Evolutionary conservation across 1,140 invertebrate genomes (phyloP), one percentile per base, ranked within the genome.

Genomic region (Drosophila kikkawai): DNA sequence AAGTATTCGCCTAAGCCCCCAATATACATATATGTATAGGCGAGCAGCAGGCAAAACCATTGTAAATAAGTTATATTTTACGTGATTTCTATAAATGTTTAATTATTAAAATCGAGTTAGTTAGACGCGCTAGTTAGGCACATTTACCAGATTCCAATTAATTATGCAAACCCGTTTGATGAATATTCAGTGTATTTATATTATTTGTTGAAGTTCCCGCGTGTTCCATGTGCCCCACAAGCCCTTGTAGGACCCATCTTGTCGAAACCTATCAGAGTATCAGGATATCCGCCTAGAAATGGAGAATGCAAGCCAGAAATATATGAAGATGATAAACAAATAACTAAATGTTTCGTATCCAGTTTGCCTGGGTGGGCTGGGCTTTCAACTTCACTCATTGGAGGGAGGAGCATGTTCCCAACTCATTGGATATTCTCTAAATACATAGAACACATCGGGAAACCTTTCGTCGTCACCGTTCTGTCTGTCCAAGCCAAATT

Each of bases 61-160:
- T 83, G 80, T 83, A 83, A 70, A 78, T 77, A 67, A 77, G 57
- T 73, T 77, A 86, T 42, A 55, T 55, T 70, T 76, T 77, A 55
- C 41, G 45, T 60, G 73, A 78, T 66, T 59, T 41, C 13, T 60
- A 65, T 68, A 59, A 67, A 39, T 63, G 44, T 63, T 74, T 85
- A 67, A 56, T 76, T 80, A 79, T 71, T 78, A 47, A 78, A 70
- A 44, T 61, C 17, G 75, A 57, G 66, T 79, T 87, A 84, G 67
- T 85, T 88, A 83, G 77, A 58, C 19, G n/a, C 64, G 59, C 63
- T 85, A 84, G 81, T 73, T 84, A 85, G 82, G 68, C 61, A 75
- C 67, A 64, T 73, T 82, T 55, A 83, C 41, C 48, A 50, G 82
- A 83, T 87, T 80, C 80, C 84, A 87, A 88, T 75, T 68, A 32